Evolutionary conservation across 1,140 invertebrate species (phyloP).

Genomic region (Sinonovacula constricta): DNA sequence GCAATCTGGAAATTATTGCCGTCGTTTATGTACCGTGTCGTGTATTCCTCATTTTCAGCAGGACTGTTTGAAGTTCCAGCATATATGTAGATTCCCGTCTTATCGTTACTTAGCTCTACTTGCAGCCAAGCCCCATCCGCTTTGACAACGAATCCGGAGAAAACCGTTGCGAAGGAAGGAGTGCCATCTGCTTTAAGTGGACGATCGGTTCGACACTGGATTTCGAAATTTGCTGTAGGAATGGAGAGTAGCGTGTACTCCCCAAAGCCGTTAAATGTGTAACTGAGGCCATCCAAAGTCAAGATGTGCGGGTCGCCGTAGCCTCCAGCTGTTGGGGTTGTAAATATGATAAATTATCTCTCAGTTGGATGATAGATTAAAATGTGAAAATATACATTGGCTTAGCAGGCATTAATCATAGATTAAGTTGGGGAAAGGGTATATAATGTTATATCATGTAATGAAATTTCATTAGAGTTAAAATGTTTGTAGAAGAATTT

Average conservation of each 20-base stretch:
- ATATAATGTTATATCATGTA: too few species aligned
- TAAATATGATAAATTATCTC: too few species aligned
- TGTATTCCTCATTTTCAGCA: too few species aligned
- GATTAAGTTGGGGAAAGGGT: too few species aligned
- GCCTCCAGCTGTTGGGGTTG: too few species aligned
- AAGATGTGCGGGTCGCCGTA: conserved; percentile 94
- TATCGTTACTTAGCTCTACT: conserved; percentile 15
- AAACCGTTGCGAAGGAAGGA: conserved; percentile 19
- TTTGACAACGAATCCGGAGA: conserved; percentile 14
- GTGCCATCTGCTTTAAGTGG: conserved; percentile 56
- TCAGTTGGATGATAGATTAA: too few species aligned
- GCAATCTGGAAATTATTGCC: not conserved
- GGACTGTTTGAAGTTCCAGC: too few species aligned
- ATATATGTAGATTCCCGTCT: conserved; percentile 20
- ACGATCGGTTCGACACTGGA: conserved; percentile 57
- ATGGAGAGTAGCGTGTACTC: conserved; percentile 83
- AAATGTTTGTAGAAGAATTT: too few species aligned
- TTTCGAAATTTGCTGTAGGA: conserved; percentile 28
- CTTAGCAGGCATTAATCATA: too few species aligned
- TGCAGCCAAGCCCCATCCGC: conserved; percentile 12
- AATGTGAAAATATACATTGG: too few species aligned
- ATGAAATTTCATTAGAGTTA: too few species aligned
- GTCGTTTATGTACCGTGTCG: too few species aligned
- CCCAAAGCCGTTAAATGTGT: conserved; percentile 97
- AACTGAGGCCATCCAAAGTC: conserved; percentile 92